Evolutionary conservation across 2,888 invertebrate species (phyloP), one percentile per base, ranked within the genome.

Genomic region (Drosophila borborema): DNA sequence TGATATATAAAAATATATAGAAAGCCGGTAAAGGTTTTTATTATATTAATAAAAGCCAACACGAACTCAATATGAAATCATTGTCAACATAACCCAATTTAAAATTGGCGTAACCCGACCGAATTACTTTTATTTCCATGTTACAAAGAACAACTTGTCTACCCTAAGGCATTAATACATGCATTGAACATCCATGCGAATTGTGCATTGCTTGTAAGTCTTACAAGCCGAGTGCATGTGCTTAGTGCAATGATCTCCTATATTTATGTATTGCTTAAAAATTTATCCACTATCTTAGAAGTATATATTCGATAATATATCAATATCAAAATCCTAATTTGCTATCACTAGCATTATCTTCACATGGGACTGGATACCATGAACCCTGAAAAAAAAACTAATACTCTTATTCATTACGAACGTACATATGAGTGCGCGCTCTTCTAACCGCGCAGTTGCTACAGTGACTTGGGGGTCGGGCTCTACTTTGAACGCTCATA

Each of bases 161-260:
- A 48, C 4, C 5, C 12, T 4, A 43, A 43, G 16, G 3, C 4
- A 23, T 46, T 20, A 1, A 1, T 28, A 36, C 64, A 64, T 65
- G 65, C 71, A 41, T 20, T 23, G 20, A 67, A 67, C 41, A 51
- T 61, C 10, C 76, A 76, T 76, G 76, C 76, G 58, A 72, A 40
- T 69, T 49, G n/a, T 41, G 34, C 28, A 46, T 38, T 40, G 31
- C 55, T 60, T 56, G 7, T 40, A 45, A 48, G 34, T 49, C 9
- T 31, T 31, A 56, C 48, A 54, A 74, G 77, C 80, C 59, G 34
- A 34, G 79, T 79, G 79, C 79, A 56, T 59, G 59, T 79, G 79
- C 80, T 53, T 45, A 49, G 75, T 75, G 77, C 77, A 54, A 36
- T 46, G 14, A 49, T 58, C 60, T 46, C 79, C 79, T 49, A 61